Conservation (phyloP, 1,140 invertebrate species). For the Formica selysi region DNA sequence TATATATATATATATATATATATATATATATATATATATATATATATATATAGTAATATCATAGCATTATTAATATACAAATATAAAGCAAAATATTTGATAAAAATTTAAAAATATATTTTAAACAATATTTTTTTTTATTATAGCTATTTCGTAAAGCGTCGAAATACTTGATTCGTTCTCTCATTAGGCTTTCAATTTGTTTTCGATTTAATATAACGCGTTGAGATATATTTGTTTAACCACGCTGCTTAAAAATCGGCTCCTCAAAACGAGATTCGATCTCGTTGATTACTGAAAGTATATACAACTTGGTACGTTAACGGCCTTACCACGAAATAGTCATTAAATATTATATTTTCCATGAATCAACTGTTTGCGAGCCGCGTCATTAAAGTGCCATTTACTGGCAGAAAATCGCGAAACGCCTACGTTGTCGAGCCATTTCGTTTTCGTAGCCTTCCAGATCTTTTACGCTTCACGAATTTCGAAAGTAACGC, state of each 20-base stretch:
- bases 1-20: background rate
- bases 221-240: slow-evolving; percentile 14
- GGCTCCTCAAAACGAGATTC: background rate
- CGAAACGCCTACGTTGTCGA: slow-evolving; percentile 38
- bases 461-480: slow-evolving; percentile 55
- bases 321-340: slow-evolving; percentile 46
- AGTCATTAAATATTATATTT: slow-evolving; percentile 62
- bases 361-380: slow-evolving; percentile 51
- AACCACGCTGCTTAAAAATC: background rate
- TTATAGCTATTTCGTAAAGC: background rate
- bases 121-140: background rate
- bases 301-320: background rate
- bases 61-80: background rate
- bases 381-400: slow-evolving; percentile 25
- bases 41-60: too few species aligned
- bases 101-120: background rate
- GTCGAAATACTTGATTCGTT: background rate
- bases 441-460: slow-evolving; percentile 48
- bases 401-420: slow-evolving; percentile 48
- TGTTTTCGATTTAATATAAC: background rate
- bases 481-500: slow-evolving; percentile 62
- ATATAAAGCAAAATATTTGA: background rate
- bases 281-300: slow-evolving; percentile 44
- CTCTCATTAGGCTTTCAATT: background rate
- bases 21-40: background rate